phyloP scores from a whole-genome alignment of 2,888 invertebrate species.

The Dermolepida albohirtum region DNA sequence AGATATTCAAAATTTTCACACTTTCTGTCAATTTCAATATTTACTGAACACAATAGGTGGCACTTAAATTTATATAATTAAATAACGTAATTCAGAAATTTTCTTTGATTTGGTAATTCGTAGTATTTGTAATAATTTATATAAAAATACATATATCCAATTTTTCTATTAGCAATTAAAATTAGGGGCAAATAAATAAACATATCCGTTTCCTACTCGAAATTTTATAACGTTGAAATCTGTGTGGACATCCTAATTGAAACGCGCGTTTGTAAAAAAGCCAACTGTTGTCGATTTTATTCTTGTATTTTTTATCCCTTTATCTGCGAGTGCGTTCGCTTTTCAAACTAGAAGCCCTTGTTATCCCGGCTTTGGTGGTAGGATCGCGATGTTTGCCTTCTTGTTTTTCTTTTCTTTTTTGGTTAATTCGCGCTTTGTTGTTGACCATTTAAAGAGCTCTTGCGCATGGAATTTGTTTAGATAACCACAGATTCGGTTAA shows the following conservation, averaged over 20 bases:
- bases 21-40: too few species aligned
- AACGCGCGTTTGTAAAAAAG: neutral
- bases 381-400: slow-evolving; percentile 11
- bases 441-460: slow-evolving; percentile 2
- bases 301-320: slow-evolving; percentile 16
- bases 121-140: too few species aligned
- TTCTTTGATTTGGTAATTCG: too few species aligned
- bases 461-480: neutral
- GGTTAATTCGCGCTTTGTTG: slow-evolving; percentile 6
- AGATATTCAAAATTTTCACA: too few species aligned
- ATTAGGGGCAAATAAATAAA: too few species aligned
- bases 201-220: too few species aligned
- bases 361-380: slow-evolving; percentile 11
- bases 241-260: slow-evolving; percentile 6
- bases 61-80: too few species aligned
- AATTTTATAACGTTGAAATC: neutral
- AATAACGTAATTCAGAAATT: too few species aligned
- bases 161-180: too few species aligned
- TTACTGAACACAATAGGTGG: too few species aligned
- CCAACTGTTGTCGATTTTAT: slow-evolving; percentile 15
- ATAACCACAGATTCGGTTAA: neutral
- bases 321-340: slow-evolving; percentile 4
- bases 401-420: slow-evolving; percentile 11
- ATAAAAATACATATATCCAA: too few species aligned
- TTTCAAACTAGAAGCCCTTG: slow-evolving; percentile 11